Conservation (phyloP, 2,888 invertebrate genomes). For the Drosophila mercatorum region DNA sequence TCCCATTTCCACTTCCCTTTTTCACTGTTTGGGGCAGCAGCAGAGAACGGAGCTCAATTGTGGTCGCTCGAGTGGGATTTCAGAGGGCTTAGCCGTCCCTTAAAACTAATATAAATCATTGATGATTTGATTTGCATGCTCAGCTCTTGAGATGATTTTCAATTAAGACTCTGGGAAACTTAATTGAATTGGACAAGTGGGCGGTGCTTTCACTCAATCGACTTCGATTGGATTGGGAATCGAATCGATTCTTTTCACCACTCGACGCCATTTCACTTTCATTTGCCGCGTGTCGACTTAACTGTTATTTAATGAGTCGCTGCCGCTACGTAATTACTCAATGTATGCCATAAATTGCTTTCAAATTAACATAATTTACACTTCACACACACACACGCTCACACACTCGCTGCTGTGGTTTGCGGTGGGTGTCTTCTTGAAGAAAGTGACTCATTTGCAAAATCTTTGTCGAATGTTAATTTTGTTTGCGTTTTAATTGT, state of each 20-base stretch:
- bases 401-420: constrained; percentile 11
- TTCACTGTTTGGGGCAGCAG: not conserved
- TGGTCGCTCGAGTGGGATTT: not conserved
- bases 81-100: not conserved
- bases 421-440: constrained; percentile 37
- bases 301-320: constrained; percentile 68
- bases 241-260: constrained; percentile 43
- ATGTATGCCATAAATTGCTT: constrained; percentile 66
- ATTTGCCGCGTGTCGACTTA: constrained; percentile 52
- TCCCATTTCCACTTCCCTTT: not conserved
- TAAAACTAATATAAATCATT: constrained; percentile 16
- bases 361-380: constrained; percentile 75
- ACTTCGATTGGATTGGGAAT: constrained; percentile 6
- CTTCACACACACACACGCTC: constrained; percentile 34
- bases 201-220: constrained; percentile 41
- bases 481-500: constrained; percentile 13
- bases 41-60: not conserved
- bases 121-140: constrained; percentile 37
- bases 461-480: constrained; percentile 21
- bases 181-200: constrained; percentile 42
- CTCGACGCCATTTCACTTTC: constrained; percentile 64
- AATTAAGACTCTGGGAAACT: constrained; percentile 29
- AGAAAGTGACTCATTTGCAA: constrained; percentile 43
- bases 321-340: constrained; percentile 51
- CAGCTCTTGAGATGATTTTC: constrained; percentile 30